phyloP scores from a whole-genome alignment of 2,113 vertebrate genomes.

The Ciconia boyciana region DNA sequence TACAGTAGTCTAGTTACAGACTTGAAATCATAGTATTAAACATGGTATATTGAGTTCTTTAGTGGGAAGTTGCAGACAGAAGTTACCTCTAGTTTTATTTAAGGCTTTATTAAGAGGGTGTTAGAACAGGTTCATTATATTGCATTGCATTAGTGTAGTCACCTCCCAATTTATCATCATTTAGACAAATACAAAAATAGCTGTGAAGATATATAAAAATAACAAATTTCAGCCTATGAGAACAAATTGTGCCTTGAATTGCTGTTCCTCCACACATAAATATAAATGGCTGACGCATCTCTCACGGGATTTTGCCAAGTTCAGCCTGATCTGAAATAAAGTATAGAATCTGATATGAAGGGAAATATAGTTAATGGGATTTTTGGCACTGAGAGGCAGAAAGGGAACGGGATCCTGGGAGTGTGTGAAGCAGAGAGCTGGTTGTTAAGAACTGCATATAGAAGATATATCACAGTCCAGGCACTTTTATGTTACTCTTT shows the following conservation, averaged over 20 bases:
- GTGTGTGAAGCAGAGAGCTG: background rate
- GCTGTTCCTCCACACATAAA: background rate
- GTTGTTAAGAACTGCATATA: background rate
- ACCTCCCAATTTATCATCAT: background rate
- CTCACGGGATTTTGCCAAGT: background rate
- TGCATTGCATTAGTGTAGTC: background rate
- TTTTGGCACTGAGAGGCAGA: conserved; percentile 9
- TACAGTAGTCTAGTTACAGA: background rate
- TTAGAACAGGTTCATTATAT: background rate
- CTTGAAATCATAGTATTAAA: background rate
- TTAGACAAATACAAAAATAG: background rate
- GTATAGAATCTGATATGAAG: background rate
- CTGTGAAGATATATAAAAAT: background rate
- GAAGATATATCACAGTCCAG: background rate
- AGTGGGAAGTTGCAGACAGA: background rate
- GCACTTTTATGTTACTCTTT: background rate
- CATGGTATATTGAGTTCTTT: background rate
- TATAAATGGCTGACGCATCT: background rate
- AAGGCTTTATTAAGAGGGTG: background rate
- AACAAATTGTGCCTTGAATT: background rate
- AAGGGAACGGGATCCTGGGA: background rate
- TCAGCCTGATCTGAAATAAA: background rate
- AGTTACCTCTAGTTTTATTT: background rate
- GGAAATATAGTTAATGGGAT: background rate
- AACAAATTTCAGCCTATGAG: background rate